Conservation (phyloP, 2,797 vertebrate genomes). For the Melanotaenia pygmaea region DNA sequence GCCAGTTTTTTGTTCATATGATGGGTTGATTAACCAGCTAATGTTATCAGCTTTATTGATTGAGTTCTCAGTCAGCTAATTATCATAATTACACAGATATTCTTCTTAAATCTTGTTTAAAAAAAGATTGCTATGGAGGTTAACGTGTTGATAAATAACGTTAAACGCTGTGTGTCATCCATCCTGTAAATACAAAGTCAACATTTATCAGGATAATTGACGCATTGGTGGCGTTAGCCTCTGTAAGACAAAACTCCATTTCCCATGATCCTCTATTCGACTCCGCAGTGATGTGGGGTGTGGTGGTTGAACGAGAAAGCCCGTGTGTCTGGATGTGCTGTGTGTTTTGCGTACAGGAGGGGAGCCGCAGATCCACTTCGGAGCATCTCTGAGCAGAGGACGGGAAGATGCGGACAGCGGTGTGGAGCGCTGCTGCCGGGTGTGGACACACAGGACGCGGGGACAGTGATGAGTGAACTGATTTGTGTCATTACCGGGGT, state of each 20-base stretch:
- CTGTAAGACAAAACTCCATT: slow-evolving; percentile 50
- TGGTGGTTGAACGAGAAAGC: slow-evolving; percentile 66
- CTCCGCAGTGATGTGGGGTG: slow-evolving; percentile 82
- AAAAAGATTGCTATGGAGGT: background rate
- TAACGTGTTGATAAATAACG: background rate
- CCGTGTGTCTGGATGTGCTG: slow-evolving; percentile 19
- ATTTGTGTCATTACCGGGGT: slow-evolving; percentile 29
- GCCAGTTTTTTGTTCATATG: background rate
- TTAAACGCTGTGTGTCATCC: background rate
- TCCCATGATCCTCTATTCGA: slow-evolving; percentile 70
- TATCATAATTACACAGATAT: background rate
- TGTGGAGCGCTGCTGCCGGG: slow-evolving; percentile 36
- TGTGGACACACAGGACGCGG: slow-evolving; percentile 20
- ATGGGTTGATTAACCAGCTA: background rate
- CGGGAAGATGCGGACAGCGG: slow-evolving; percentile 53
- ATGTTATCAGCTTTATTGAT: background rate
- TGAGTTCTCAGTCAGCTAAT: background rate
- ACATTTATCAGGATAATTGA: background rate
- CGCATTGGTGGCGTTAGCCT: slow-evolving; percentile 27
- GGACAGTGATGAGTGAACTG: slow-evolving; percentile 4
- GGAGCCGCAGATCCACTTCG: slow-evolving; percentile 37
- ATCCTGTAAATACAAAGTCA: background rate
- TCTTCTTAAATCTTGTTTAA: background rate
- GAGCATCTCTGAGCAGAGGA: slow-evolving; percentile 64
- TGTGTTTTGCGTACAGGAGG: slow-evolving; percentile 29